A percentile compares a stretch with the other conserved stretches of the same genome.
Evolutionary conservation across 2,113 vertebrate genomes (phyloP).

Genomic region (Dinomys branickii): DNA sequence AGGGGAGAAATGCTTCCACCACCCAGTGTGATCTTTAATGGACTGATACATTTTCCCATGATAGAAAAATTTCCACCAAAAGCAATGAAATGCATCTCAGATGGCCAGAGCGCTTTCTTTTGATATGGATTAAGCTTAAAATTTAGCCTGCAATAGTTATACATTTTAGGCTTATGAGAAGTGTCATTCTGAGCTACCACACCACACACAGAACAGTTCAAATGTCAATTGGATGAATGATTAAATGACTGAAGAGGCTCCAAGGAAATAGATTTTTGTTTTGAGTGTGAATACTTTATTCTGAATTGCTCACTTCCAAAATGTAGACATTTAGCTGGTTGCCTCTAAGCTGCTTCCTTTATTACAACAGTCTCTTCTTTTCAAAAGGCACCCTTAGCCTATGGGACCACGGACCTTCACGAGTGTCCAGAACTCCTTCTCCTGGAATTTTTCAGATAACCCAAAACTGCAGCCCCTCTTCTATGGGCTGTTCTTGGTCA

Average conservation of each 20-base stretch:
- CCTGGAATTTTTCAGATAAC: not conserved
- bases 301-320: not conserved
- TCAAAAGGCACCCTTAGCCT: not conserved
- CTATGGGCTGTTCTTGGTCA: not conserved
- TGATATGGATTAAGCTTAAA: conserved; percentile 55
- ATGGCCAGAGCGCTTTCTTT: conserved; percentile 49
- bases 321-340: not conserved
- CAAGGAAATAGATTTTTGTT: not conserved
- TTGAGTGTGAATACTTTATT: not conserved
- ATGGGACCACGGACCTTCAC: not conserved
- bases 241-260: conserved; percentile 20
- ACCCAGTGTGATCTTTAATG: conserved; percentile 72
- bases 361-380: not conserved
- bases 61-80: conserved; percentile 69
- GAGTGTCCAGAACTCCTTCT: not conserved
- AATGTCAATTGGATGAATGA: not conserved
- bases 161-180: conserved; percentile 45
- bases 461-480: not conserved
- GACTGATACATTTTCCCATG: conserved; percentile 65
- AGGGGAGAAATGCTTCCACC: conserved; percentile 65
- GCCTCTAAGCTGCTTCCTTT: not conserved
- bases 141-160: not conserved
- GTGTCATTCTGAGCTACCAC: not conserved
- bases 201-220: conserved; percentile 28
- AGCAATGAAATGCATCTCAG: conserved; percentile 68